phyloP scores from a whole-genome alignment of 2,888 invertebrate species.

The Rosalia funebris region DNA sequence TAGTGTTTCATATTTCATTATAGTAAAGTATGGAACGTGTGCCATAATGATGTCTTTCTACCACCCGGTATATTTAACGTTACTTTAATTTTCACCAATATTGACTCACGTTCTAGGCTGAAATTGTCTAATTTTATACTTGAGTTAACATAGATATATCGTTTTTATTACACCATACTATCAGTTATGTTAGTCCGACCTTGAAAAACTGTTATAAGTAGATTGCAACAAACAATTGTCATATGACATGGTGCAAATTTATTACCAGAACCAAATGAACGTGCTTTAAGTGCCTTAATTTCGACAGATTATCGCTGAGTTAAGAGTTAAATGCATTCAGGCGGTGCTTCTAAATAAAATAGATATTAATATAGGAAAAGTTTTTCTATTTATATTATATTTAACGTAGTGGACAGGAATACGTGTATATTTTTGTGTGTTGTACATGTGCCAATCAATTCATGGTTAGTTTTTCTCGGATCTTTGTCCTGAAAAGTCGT shows the following conservation, averaged over 20 bases:
- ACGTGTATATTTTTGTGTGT: conserved; percentile 45
- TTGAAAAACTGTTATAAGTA: conserved; percentile 21
- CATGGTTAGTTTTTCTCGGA: conserved; percentile 44
- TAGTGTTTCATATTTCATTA: too few relatives aligned
- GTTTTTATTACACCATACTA: conserved; percentile 3
- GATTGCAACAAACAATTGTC: conserved; percentile 20
- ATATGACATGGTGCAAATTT: conserved; percentile 22
- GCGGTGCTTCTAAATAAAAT: not conserved
- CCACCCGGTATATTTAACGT: too few relatives aligned
- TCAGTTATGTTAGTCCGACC: conserved; percentile 19
- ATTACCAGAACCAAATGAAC: not conserved
- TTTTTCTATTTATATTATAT: conserved; percentile 22
- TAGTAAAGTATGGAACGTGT: too few relatives aligned
- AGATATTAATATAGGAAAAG: not conserved
- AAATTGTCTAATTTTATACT: conserved; percentile 11
- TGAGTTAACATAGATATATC: not conserved
- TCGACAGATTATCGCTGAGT: not conserved
- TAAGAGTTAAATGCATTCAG: not conserved
- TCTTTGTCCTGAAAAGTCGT: conserved; percentile 31
- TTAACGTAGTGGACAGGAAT: conserved; percentile 24
- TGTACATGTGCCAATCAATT: conserved; percentile 50
- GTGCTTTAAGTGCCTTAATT: not conserved
- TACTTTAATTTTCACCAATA: too few relatives aligned
- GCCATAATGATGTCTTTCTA: too few relatives aligned
- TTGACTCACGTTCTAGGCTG: too few relatives aligned